phyloP scores from a whole-genome alignment of 2,113 vertebrate species.

The Campylomormyrus numenius region DNA sequence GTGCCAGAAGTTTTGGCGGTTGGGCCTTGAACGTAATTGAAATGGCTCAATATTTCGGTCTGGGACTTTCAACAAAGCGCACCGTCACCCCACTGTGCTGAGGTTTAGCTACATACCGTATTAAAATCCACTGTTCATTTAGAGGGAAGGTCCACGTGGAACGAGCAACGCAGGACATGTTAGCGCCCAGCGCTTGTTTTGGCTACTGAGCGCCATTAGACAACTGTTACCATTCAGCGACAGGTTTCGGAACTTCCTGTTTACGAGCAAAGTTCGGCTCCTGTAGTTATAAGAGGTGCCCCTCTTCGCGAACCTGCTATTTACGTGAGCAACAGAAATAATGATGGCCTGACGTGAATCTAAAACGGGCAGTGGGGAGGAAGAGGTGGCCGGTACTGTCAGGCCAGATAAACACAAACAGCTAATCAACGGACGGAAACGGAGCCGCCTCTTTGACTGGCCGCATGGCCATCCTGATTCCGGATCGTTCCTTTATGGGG shows the following conservation, averaged over 20 bases:
- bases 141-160: background rate
- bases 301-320: background rate
- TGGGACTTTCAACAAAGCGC: background rate
- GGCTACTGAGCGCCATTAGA: background rate
- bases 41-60: background rate
- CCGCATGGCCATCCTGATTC: background rate
- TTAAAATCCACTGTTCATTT: background rate
- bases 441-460: background rate
- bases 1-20: background rate
- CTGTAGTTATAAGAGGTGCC: background rate
- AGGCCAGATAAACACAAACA: background rate
- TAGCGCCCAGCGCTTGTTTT: background rate
- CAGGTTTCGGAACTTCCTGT: background rate
- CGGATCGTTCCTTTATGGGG: background rate
- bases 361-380: background rate
- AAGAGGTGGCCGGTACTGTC: background rate
- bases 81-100: background rate
- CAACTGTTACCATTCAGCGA: background rate
- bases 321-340: background rate
- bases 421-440: background rate
- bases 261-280: background rate
- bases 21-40: background rate
- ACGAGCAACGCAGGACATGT: background rate
- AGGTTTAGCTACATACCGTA: background rate
- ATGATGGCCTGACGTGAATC: background rate